These are phyloP conservation scores for Suillia variegata DNA, from an alignment of 2,888 invertebrate genomes.

Conservation along the genomic window DNA sequence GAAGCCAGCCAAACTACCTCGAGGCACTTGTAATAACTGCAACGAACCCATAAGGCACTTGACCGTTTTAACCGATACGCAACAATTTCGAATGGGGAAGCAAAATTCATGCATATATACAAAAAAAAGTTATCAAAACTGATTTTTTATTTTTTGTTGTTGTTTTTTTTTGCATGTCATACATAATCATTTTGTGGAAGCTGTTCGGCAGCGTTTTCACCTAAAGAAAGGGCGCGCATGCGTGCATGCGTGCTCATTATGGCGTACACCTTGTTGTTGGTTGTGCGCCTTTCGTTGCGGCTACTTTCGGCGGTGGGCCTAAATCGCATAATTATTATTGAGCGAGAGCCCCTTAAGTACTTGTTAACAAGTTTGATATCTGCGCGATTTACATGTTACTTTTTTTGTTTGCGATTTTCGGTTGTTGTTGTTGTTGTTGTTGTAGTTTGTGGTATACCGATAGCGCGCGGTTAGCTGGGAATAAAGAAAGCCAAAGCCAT, in stretches of 20 bases:
- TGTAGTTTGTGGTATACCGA: constrained; percentile 1
- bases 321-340: constrained; percentile 44
- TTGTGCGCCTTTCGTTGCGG: constrained; percentile 8
- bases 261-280: constrained; percentile 47
- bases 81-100: background rate
- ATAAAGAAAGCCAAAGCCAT: background rate
- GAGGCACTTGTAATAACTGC: constrained; percentile 40
- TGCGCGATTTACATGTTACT: constrained; percentile 55
- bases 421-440: constrained; percentile 2
- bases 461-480: background rate
- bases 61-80: background rate
- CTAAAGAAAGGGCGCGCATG: background rate
- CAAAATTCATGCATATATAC: background rate
- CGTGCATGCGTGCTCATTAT: constrained; percentile 40
- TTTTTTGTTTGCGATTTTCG: background rate
- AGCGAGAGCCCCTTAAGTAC: constrained; percentile 54
- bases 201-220: background rate
- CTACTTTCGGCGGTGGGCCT: too few species aligned
- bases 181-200: constrained; percentile 22
- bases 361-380: constrained; percentile 60
- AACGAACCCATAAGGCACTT: constrained; percentile 46
- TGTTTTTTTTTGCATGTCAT: constrained; percentile 49
- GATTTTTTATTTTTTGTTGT: too few species aligned
- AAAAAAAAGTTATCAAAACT: too few species aligned
- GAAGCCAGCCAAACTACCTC: background rate